Conservation (phyloP, 2,888 invertebrate genomes). For the Heliconius erato region DNA sequence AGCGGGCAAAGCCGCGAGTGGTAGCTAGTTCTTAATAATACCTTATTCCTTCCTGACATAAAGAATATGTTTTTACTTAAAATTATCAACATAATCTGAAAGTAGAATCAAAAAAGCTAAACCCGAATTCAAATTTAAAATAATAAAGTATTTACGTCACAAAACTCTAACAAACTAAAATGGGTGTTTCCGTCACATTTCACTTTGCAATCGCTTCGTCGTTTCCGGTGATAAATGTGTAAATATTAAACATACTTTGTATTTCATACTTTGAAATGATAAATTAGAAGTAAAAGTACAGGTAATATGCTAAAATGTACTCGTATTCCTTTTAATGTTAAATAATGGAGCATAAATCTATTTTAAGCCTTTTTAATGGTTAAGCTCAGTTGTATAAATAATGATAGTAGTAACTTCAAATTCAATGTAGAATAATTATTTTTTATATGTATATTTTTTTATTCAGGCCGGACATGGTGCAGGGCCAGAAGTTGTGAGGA, state of each 20-base stretch:
- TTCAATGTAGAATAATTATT: neutral
- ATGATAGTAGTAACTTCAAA: neutral
- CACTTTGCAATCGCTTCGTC: slow-evolving; percentile 21
- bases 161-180: neutral
- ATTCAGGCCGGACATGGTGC: too few species aligned
- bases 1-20: too few species aligned
- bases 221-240: slow-evolving; percentile 4
- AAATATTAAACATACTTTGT: slow-evolving; percentile 19
- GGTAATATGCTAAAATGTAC: neutral
- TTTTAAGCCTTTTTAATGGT: neutral
- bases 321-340: neutral
- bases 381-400: neutral
- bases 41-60: too few species aligned
- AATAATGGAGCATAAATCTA: neutral
- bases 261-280: neutral
- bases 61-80: too few species aligned
- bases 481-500: too few species aligned
- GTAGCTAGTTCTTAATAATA: too few species aligned
- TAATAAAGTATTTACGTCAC: slow-evolving; percentile 11
- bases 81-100: neutral
- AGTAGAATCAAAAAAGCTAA: neutral
- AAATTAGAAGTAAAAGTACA: neutral
- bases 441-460: too few species aligned
- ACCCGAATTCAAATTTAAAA: neutral
- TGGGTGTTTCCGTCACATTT: slow-evolving; percentile 15